Evolutionary conservation across 2,888 invertebrate species (phyloP), one percentile per base, ranked within the genome.

Genomic region (Priapulus caudatus): DNA sequence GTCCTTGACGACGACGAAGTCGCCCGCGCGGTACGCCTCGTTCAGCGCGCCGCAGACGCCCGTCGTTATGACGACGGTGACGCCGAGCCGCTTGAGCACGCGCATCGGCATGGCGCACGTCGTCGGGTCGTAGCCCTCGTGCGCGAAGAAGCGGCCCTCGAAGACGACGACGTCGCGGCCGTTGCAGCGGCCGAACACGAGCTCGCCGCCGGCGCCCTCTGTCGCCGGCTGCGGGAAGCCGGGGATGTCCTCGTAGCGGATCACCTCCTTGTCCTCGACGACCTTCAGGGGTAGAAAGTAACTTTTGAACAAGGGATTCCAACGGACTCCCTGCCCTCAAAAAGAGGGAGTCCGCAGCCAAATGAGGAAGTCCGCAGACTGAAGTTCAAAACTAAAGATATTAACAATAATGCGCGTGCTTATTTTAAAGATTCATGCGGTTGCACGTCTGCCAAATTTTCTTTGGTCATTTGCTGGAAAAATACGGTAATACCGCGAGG

Each of bases 1-100:
- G n/a, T 33, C 33, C 33, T 33, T 33, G 33, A 33, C 33, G n/a
- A 33, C n/a, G n/a, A 33, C 33, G 33, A 33, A 33, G n/a, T 33
- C 33, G n/a, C 33, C 33, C 33, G 33, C n/a, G 33, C n/a, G 10
- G n/a, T 33, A 33, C 33, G 33, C n/a, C n/a, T 33, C 33, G n/a
- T 33, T 33, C 33, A 33, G 33, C 10, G 33, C 33, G n/a, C 33
- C 33, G n/a, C 33, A 33, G 10, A 33, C 33, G 10, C 33, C 33
- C n/a, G 33, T 33, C n/a, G 33, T n/a, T 33, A 33, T n/a, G n/a
- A 33, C 10, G 10, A 33, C n/a, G 10, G 10, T n/a, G 10, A 33
- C 33, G 10, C 33, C 33, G 10, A 33, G 10, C 33, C 33, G 33
- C n/a, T 33, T 33, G 10, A 33, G n/a, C 33, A 33, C n/a, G 10